Evolutionary conservation across 2,888 invertebrate genomes (phyloP).

Genomic region (Coelopa pilipes): DNA sequence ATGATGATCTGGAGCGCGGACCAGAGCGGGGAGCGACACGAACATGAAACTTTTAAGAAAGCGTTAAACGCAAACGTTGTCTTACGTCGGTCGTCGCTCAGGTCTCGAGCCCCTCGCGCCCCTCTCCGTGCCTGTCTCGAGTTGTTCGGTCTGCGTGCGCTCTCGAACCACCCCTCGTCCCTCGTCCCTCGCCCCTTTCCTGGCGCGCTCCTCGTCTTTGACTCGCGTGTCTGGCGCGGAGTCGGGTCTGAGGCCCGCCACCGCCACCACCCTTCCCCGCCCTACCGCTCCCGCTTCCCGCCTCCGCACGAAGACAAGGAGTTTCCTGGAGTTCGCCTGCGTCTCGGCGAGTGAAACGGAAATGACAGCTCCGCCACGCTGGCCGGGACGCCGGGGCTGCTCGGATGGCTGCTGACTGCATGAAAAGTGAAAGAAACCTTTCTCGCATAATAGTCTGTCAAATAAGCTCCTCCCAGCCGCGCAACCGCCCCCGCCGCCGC

Average conservation of each 20-base stretch:
- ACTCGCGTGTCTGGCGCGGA: too few relatives aligned
- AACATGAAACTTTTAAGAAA: constrained; percentile 51
- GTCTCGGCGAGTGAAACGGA: constrained; percentile 60
- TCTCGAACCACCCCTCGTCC: neutral
- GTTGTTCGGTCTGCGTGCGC: too few relatives aligned
- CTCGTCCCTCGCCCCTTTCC: neutral
- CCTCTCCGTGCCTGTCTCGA: constrained; percentile 1
- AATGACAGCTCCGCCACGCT: constrained; percentile 59
- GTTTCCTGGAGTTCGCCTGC: neutral
- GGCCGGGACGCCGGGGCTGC: constrained; percentile 19
- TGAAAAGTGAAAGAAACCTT: constrained; percentile 64
- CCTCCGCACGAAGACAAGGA: neutral
- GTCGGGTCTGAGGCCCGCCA: too few relatives aligned
- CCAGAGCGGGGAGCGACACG: constrained; percentile 38
- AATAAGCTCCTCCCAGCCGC: constrained; percentile 44
- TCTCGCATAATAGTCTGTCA: constrained; percentile 63
- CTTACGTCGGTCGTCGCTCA: constrained; percentile 41
- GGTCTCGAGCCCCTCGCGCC: constrained; percentile 8
- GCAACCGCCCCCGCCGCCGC: constrained; percentile 1
- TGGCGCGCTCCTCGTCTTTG: constrained; percentile 10
- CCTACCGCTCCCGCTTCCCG: constrained; percentile 6
- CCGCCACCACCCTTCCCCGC: neutral
- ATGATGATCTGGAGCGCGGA: constrained; percentile 27
- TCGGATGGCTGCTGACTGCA: constrained; percentile 37
- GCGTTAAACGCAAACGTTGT: constrained; percentile 47